Base-by-base conservation (phyloP, 2,888 invertebrate species). In the Drosophila flavopinicola region DNA sequence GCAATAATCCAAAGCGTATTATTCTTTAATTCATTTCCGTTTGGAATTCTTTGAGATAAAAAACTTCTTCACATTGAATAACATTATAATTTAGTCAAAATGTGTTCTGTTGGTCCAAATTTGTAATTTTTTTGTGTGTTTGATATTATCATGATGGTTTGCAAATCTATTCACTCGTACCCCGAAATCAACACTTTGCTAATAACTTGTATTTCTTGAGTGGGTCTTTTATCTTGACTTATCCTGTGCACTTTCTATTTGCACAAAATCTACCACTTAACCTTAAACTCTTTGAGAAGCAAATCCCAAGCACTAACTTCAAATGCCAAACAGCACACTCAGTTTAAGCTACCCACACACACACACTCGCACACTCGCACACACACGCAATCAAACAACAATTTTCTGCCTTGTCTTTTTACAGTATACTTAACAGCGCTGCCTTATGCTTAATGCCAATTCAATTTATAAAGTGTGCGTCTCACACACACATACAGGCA, bases 361-460 rank as follows among this genome's bases (percentile, higher is more conserved):
- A 17, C 23, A 13, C 37, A 41, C 29, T 23, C 47, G 29, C 59
- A 52, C 9, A 25, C 11, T 1, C 29, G 11, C 17, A 25, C 11
- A 23, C 20, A 38, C 17, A 10, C n/a, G 35, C 13, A 32, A 1
- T 10, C 15, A 23, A 2, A 15, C 7, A 66, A 27, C 45, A 41
- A 24, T 44, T 38, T 56, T 32, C 35, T 45, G 59, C 51, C 53
- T 63, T 71, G 71, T 60, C 72, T 75, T 76, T 83, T 77, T 75
- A 63, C 68, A 72, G 75, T 73, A 70, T 75, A 80, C 78, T 80
- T 67, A 84, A 61, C 66, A 54, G 82, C 58, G 73, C 61, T 33
- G 78, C 76, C 78, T 84, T 80, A 73, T 74, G 74, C 82, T 76
- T 84, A 80, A 80, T 84, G 78, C 78, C 85, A 82, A 80, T 80